These are phyloP conservation scores for Phyto melanocephala DNA, from an alignment of 2,888 invertebrate species.

Conservation along the genomic window DNA sequence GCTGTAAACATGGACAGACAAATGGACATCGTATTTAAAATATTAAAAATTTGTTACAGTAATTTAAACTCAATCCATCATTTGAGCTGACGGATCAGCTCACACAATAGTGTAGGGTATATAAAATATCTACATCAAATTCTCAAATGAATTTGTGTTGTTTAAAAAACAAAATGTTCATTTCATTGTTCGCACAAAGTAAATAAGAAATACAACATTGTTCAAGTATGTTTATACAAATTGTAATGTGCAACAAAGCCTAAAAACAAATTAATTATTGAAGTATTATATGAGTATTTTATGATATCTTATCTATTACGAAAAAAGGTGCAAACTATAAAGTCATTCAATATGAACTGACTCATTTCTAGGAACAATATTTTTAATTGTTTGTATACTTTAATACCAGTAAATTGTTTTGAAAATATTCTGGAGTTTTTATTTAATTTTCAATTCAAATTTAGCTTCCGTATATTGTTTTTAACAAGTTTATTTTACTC, in stretches of 20 bases:
- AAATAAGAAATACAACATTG: background rate
- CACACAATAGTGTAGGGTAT: no score
- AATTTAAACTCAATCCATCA: no score
- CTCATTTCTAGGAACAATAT: background rate
- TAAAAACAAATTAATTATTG: background rate
- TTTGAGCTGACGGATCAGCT: no score
- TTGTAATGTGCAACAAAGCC: background rate
- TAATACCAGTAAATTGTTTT: background rate
- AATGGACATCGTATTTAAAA: no score
- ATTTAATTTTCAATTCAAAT: background rate
- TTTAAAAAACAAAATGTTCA: no score
- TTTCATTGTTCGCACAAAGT: no score
- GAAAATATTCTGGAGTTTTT: background rate
- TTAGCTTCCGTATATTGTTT: background rate
- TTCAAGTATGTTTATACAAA: background rate
- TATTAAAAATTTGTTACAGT: no score
- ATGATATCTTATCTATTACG: conserved; percentile 10
- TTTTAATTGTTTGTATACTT: background rate
- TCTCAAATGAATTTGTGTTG: no score
- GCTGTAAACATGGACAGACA: no score
- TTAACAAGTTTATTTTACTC: no score
- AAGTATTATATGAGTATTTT: background rate
- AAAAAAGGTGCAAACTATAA: background rate
- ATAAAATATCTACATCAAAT: no score
- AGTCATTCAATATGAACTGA: background rate